These are phyloP conservation scores for Hyposoter dolosus DNA, from an alignment of 2,888 invertebrate species.

Conservation along the genomic window DNA sequence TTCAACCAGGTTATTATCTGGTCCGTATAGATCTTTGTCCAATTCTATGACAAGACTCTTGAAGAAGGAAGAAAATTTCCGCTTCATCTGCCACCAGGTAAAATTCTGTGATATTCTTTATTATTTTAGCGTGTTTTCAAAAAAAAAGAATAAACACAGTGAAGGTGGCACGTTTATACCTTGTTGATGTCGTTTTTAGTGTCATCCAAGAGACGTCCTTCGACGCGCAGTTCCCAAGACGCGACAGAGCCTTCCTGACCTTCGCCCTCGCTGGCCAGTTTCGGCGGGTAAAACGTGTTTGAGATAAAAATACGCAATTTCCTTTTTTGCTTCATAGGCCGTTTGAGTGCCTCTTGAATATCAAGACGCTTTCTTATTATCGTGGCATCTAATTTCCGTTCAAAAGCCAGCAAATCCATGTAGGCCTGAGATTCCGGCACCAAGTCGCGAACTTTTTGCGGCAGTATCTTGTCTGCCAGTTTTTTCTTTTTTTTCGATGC, in stretches of 20 bases:
- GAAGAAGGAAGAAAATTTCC: slow-evolving; percentile 99
- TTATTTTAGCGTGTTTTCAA: background rate
- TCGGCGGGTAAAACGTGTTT: slow-evolving; percentile 98
- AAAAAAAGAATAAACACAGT: background rate
- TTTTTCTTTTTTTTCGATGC: slow-evolving; percentile 96
- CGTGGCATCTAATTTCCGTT: slow-evolving; percentile 98
- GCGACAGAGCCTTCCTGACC: slow-evolving; percentile 94
- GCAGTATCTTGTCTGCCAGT: slow-evolving; percentile 97
- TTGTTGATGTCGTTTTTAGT: slow-evolving; percentile 96
- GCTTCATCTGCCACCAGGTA: slow-evolving; percentile 88
- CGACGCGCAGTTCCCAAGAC: slow-evolving; percentile 99
- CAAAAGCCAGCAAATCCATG: slow-evolving; percentile 99
- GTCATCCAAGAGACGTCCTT: slow-evolving; percentile 98
- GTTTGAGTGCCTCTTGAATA: slow-evolving; percentile 98
- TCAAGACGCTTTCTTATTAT: slow-evolving; percentile 99
- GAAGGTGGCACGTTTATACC: slow-evolving; percentile 80
- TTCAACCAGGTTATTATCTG: slow-evolving; percentile 99
- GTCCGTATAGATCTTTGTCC: slow-evolving; percentile 99
- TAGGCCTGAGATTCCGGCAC: slow-evolving; percentile 99
- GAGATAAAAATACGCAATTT: slow-evolving; percentile 99
- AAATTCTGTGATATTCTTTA: no score
- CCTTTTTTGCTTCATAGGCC: slow-evolving; percentile 99
- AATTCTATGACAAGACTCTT: slow-evolving; percentile 99
- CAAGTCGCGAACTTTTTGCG: slow-evolving; percentile 97
- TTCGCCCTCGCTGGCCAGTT: slow-evolving; percentile 90